These are phyloP conservation scores for Albula glossodonta DNA, from an alignment of 2,113 vertebrate species.

Conservation along the genomic window DNA sequence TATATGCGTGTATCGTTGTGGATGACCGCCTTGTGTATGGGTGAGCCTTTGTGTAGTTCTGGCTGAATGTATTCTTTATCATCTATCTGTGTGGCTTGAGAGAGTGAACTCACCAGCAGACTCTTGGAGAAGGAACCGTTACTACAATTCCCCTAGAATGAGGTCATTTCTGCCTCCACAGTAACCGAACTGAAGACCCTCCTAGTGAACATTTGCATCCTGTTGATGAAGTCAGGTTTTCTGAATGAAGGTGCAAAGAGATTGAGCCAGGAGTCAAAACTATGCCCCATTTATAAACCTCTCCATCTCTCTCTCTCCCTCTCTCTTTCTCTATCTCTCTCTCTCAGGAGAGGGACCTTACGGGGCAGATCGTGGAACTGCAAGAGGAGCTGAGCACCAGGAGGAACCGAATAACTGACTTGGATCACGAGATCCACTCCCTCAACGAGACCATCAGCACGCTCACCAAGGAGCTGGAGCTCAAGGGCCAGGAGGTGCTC, in stretches of 20 bases:
- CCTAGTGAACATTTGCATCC: too few relatives aligned
- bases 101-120: too few relatives aligned
- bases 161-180: too few relatives aligned
- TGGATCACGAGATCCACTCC: conserved; percentile 89
- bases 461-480: conserved; percentile 90
- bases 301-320: conserved; percentile 8
- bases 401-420: conserved; percentile 86
- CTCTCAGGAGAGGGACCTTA: conserved; percentile 84
- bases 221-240: too few relatives aligned
- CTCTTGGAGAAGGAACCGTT: too few relatives aligned
- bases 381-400: conserved; percentile 84
- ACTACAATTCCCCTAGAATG: too few relatives aligned
- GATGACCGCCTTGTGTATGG: too few relatives aligned
- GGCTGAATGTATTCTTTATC: too few relatives aligned
- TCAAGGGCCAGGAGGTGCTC: conserved; percentile 94
- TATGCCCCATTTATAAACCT: background rate
- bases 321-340: background rate
- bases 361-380: conserved; percentile 81
- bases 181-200: too few relatives aligned
- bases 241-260: background rate
- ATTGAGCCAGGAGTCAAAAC: background rate
- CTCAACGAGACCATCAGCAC: conserved; percentile 91
- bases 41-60: too few relatives aligned
- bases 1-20: too few relatives aligned
- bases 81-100: too few relatives aligned